phyloP scores from a whole-genome alignment of 1,140 invertebrate species.

The Rhizoglyphus robini region DNA sequence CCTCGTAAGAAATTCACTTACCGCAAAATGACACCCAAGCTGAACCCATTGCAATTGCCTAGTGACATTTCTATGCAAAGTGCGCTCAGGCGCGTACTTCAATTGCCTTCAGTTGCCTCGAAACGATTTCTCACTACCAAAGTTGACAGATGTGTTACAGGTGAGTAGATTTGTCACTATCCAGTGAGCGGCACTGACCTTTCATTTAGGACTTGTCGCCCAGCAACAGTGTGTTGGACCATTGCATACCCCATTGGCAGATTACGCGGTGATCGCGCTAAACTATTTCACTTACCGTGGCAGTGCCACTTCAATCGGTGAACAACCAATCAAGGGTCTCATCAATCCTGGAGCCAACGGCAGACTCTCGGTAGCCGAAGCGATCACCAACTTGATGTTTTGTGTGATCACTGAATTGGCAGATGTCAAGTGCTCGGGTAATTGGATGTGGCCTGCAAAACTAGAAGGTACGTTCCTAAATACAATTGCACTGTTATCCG shows the following conservation, averaged over 20 bases:
- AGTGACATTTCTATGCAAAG: not conserved
- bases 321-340: slow-evolving; percentile 87
- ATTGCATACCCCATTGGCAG: slow-evolving; percentile 81
- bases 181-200: too few species aligned
- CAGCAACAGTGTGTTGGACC: slow-evolving; percentile 97
- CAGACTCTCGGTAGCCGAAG: slow-evolving; percentile 81
- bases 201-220: slow-evolving; percentile 50
- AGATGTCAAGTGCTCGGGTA: slow-evolving; percentile 91
- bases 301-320: slow-evolving; percentile 83
- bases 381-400: slow-evolving; percentile 88
- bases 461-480: too few species aligned
- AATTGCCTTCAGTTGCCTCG: slow-evolving; percentile 77
- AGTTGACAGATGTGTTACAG: slow-evolving; percentile 92
- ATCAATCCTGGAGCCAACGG: slow-evolving; percentile 66
- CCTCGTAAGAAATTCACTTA: slow-evolving; percentile 49
- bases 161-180: slow-evolving; percentile 34
- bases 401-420: slow-evolving; percentile 20
- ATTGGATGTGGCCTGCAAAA: slow-evolving; percentile 99
- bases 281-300: slow-evolving; percentile 48
- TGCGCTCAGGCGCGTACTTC: slow-evolving; percentile 57
- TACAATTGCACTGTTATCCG: slow-evolving; percentile 29
- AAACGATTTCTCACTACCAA: slow-evolving; percentile 89
- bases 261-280: slow-evolving; percentile 81
- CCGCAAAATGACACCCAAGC: slow-evolving; percentile 10
- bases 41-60: slow-evolving; percentile 17